Conservation (phyloP, 2,797 vertebrate genomes). For the Megalops cyprinoides region DNA sequence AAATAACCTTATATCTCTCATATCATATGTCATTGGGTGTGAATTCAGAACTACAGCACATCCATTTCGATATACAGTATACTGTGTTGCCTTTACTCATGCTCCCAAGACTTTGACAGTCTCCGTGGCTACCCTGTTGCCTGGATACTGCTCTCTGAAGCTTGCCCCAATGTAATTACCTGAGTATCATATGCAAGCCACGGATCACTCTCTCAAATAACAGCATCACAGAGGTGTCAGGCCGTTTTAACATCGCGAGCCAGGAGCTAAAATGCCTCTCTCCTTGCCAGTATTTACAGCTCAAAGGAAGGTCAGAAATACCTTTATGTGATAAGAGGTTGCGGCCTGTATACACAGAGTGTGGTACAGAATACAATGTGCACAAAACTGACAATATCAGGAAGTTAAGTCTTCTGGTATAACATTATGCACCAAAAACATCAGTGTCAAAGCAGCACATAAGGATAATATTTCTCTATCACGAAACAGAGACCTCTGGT, state of each 20-base stretch:
- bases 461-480: neutral
- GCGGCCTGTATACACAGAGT: neutral
- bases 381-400: neutral
- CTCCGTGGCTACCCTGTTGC: slow-evolving; percentile 70
- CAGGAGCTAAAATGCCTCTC: neutral
- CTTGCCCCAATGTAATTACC: slow-evolving; percentile 74
- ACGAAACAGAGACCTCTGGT: neutral
- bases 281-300: neutral
- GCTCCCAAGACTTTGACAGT: slow-evolving; percentile 60
- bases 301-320: neutral
- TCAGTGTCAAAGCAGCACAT: neutral
- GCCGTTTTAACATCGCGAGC: slow-evolving; percentile 44
- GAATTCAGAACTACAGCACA: neutral
- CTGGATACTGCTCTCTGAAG: slow-evolving; percentile 75
- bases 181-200: slow-evolving; percentile 70
- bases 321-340: neutral
- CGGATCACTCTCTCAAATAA: slow-evolving; percentile 50
- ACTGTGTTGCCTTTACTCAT: slow-evolving; percentile 48
- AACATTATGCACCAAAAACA: neutral
- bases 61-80: slow-evolving; percentile 30
- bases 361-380: neutral
- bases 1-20: slow-evolving; percentile 17
- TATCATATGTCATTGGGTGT: neutral
- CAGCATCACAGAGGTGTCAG: slow-evolving; percentile 37
- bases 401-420: neutral